Evolutionary conservation across 1,140 invertebrate species (phyloP).

Genomic region (Penaeus chinensis): DNA sequence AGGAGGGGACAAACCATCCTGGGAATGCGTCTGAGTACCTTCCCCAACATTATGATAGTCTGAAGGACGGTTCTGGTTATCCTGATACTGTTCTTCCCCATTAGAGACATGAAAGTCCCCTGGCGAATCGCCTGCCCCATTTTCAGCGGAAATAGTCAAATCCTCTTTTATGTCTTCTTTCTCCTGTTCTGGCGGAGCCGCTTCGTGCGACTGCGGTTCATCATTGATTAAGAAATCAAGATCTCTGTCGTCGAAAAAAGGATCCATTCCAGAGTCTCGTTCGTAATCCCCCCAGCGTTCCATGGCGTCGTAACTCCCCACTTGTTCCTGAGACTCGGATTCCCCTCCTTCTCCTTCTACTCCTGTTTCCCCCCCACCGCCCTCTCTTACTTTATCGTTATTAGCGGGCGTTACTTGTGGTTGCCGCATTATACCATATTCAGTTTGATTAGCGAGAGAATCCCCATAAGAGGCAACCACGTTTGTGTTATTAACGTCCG

Average conservation of each 20-base stretch:
- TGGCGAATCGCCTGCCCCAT: no score
- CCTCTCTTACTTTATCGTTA: conserved; percentile 35
- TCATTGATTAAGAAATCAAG: no score
- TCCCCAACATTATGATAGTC: no score
- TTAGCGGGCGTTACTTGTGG: conserved; percentile 19
- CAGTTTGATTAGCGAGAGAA: conserved; percentile 42
- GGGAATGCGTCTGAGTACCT: no score
- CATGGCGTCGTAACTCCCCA: no score
- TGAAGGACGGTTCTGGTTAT: no score
- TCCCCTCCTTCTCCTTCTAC: neutral
- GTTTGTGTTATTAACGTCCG: conserved; percentile 42
- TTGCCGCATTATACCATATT: conserved; percentile 35
- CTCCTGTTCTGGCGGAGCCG: conserved; percentile 15
- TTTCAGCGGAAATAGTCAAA: neutral
- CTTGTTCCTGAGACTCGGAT: no score
- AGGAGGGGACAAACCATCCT: no score
- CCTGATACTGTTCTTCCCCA: no score
- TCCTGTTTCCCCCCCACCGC: neutral
- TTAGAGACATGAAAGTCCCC: no score
- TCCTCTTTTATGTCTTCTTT: conserved; percentile 2
- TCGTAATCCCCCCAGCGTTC: no score
- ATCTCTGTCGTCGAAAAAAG: neutral
- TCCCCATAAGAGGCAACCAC: conserved; percentile 23
- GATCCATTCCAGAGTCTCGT: neutral
- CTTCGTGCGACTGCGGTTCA: neutral